Base-by-base conservation (phyloP, 2,888 invertebrate species). In the Leptinotarsa haldemani region DNA sequence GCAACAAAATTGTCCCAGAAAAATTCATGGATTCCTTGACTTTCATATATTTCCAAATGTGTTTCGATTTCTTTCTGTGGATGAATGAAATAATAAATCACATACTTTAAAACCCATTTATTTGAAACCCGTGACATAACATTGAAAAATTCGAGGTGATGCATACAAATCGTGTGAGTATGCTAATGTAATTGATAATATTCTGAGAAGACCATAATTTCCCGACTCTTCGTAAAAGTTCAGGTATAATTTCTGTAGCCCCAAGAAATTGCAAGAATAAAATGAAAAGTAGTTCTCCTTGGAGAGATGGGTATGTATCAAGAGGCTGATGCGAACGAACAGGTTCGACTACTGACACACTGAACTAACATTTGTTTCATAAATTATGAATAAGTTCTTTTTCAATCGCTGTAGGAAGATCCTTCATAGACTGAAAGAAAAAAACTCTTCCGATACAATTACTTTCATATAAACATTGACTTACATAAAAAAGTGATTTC, bases 261-360 rank as follows among this genome's bases (percentile, higher is more conserved):
- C 63, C 63, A 18, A 78, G 79, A 73, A 77, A 76, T 75, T 77
- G 78, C 78, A 80, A 79, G 78, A 80, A 79, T 74, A 77, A 82
- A 83, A 81, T 80, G 80, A 83, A 84, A 83, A 83, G 84, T 82
- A 74, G 83, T 79, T 83, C 77, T 80, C 84, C 84, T 84, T 84
- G 84, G 78, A 81, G 82, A 83, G 68, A 46, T 25, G 40, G 46
- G 46, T 20, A 46, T 12, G 46, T 16, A 16, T 56, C 56, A 16
- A 46, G 56, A 56, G 18, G 68, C 46, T 7, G 56, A 18, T 56
- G 30, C 13, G 58, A 58, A 47, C 65, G 61, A 69, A 74, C 74
- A 71, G 58, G 69, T 74, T 69, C 65, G 61, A 69, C 65, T 61
- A 63, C 69, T 74, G 74, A 74, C 74, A 74, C 66, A 71, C 61